Conservation (phyloP, 2,797 vertebrate species). For the Antrozous pallidus region DNA sequence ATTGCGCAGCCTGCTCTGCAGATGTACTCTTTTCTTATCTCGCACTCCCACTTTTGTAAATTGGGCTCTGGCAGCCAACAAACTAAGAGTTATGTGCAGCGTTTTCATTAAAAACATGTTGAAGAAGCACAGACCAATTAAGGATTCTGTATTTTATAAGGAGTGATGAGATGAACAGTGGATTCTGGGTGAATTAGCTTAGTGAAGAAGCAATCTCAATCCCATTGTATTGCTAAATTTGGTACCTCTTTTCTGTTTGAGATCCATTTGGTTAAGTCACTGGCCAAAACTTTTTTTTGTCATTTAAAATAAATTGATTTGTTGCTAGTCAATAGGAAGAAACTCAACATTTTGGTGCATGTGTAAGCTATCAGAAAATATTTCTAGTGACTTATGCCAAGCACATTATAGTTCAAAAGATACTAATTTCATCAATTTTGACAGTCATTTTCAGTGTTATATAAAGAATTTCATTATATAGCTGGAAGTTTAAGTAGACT, state of each 20-base stretch:
- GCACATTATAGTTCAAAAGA: conserved; percentile 52
- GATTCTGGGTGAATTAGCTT: conserved; percentile 84
- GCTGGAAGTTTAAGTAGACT: neutral
- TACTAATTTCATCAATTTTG: conserved; percentile 61
- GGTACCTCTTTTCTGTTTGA: neutral
- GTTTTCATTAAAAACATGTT: conserved; percentile 99
- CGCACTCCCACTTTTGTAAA: conserved; percentile 99
- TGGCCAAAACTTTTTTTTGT: neutral
- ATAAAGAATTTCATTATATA: conserved; percentile 34
- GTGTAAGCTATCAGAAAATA: conserved; percentile 58
- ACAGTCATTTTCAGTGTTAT: conserved; percentile 46
- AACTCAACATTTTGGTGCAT: conserved; percentile 45
- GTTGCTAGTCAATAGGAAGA: neutral
- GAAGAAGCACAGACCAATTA: conserved; percentile 98
- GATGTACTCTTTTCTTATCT: conserved; percentile 99
- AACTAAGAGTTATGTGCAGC: conserved; percentile 99
- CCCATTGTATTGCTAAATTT: conserved; percentile 39
- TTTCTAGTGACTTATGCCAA: conserved; percentile 53
- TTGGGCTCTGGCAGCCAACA: conserved; percentile 99
- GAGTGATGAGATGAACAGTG: conserved; percentile 88
- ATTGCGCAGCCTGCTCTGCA: conserved; percentile 96
- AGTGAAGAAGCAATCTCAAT: conserved; percentile 76
- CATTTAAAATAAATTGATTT: conserved; percentile 36
- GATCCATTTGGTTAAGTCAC: neutral
- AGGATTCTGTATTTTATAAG: conserved; percentile 94